Evolutionary conservation across 2,888 invertebrate species (phyloP).

Genomic region (Smittia aterrima): DNA sequence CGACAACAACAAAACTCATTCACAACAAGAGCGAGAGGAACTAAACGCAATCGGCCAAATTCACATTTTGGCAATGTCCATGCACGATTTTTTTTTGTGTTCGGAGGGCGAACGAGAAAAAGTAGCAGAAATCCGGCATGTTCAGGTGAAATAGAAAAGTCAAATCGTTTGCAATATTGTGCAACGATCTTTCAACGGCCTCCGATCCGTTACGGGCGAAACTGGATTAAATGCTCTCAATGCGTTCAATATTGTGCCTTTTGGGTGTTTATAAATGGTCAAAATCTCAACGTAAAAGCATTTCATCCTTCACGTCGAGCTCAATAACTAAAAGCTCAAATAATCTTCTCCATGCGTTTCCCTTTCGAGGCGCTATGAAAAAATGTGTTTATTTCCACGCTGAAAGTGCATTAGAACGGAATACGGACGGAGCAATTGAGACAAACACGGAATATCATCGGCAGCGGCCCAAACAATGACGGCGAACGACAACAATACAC

Average conservation of each 20-base stretch:
- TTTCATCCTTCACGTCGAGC: not conserved
- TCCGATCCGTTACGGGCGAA: not conserved
- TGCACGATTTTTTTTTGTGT: not conserved
- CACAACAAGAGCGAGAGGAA: not conserved
- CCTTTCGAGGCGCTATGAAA: not conserved
- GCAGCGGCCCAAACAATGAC: slow-evolving; percentile 20
- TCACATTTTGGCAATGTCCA: slow-evolving; percentile 2
- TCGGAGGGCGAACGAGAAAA: not conserved
- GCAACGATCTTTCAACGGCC: not conserved
- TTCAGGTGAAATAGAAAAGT: not conserved
- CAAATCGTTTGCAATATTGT: slow-evolving; percentile 11
- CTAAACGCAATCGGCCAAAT: not conserved
- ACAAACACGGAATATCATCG: slow-evolving; percentile 3
- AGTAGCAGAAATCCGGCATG: not conserved
- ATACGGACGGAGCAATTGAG: slow-evolving; percentile 19
- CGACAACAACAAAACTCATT: not conserved
- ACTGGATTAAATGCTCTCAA: slow-evolving; percentile 1
- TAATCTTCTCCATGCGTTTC: not conserved
- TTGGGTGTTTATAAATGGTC: not conserved
- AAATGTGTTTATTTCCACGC: slow-evolving; percentile 15
- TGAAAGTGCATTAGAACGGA: slow-evolving; percentile 16
- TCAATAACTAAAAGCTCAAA: not conserved
- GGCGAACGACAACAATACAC: slow-evolving; percentile 22
- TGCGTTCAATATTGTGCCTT: not conserved
- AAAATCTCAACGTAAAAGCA: not conserved